Evolutionary conservation across 2,888 invertebrate species (phyloP).

Genomic region (Melanchra persicariae): DNA sequence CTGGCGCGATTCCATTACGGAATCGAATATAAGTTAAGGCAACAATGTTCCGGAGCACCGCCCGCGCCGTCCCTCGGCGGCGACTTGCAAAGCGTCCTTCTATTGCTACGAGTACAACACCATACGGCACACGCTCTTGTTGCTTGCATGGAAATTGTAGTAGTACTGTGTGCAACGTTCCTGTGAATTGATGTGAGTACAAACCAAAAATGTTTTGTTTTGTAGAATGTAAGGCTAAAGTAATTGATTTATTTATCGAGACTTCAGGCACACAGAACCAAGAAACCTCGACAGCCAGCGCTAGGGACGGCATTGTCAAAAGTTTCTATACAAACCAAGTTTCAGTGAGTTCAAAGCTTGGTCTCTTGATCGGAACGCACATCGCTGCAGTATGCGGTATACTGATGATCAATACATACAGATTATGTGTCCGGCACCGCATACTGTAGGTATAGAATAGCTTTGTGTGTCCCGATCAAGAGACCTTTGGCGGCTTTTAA

Average conservation of each 20-base stretch:
- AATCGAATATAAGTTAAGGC: conserved; percentile 80
- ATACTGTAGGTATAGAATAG: too few species aligned
- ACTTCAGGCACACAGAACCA: background rate
- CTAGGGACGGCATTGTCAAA: background rate
- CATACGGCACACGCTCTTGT: conserved; percentile 62
- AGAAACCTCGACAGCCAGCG: background rate
- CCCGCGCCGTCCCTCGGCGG: conserved; percentile 62
- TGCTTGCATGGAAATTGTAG: conserved; percentile 69
- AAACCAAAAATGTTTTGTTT: background rate
- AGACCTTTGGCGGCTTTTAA: too few species aligned
- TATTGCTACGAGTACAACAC: conserved; percentile 66
- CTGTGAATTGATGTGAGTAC: background rate
- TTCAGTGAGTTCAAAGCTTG: too few species aligned
- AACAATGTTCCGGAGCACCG: conserved; percentile 66
- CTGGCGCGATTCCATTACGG: conserved; percentile 74
- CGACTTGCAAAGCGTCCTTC: conserved; percentile 68
- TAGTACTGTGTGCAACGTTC: background rate
- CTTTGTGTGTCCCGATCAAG: too few species aligned
- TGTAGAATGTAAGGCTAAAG: background rate
- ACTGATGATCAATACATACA: too few species aligned
- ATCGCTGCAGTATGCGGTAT: too few species aligned
- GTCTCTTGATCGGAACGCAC: too few species aligned
- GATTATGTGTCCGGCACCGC: too few species aligned
- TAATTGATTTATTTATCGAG: background rate
- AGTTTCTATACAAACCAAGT: background rate